phyloP scores from a whole-genome alignment of 1,140 invertebrate genomes.

The Apolygus lucorum region DNA sequence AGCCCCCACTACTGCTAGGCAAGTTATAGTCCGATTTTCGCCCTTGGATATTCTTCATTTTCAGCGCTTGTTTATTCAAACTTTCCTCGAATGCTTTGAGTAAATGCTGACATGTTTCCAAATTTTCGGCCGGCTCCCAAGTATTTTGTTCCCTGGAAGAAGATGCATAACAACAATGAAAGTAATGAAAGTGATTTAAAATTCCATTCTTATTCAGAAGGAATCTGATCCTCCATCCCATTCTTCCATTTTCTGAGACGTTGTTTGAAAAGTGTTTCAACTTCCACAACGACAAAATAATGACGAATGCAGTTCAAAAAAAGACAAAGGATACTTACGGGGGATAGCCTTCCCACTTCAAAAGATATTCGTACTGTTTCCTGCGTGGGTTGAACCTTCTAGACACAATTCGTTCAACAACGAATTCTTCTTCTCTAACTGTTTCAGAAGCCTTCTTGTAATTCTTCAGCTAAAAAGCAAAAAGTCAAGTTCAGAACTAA shows the following conservation, averaged over 20 bases:
- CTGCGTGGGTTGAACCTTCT: slow-evolving; percentile 69
- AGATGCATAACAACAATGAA: too few species aligned
- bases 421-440: slow-evolving; percentile 46
- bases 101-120: slow-evolving; percentile 61
- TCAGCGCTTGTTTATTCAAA: slow-evolving; percentile 60
- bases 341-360: slow-evolving; percentile 71
- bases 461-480: too few species aligned
- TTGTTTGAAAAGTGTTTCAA: too few species aligned
- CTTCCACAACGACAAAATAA: too few species aligned
- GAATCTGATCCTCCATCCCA: too few species aligned
- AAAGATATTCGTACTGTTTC: slow-evolving; percentile 65
- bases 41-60: slow-evolving; percentile 45
- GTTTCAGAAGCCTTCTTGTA: too few species aligned
- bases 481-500: too few species aligned
- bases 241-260: too few species aligned
- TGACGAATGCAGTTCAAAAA: too few species aligned
- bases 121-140: slow-evolving; percentile 66
- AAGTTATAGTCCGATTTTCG: slow-evolving; percentile 24
- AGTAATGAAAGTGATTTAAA: too few species aligned
- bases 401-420: slow-evolving; percentile 68
- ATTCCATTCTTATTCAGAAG: too few species aligned
- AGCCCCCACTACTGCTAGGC: not conserved
- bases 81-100: slow-evolving; percentile 71
- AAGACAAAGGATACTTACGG: slow-evolving; percentile 54
- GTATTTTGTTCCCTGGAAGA: slow-evolving; percentile 58